phyloP scores from a whole-genome alignment of 2,888 invertebrate genomes.

The Mimachlamys varia region DNA sequence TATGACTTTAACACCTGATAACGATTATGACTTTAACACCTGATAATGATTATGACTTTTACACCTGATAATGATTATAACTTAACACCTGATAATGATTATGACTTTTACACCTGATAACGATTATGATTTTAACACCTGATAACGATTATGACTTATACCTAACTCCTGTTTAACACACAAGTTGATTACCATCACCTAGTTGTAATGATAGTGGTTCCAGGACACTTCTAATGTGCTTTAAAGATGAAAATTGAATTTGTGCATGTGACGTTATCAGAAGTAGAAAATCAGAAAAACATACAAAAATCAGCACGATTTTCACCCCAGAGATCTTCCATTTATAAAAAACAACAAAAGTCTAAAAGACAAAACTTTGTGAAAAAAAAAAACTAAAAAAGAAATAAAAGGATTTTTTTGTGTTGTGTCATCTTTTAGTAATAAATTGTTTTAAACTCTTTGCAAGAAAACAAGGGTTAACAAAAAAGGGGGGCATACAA shows the following conservation, averaged over 20 bases:
- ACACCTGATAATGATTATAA: no score
- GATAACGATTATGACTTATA: no score
- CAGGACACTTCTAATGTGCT: constrained; percentile 15
- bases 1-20: no score
- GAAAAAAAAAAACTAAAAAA: neutral
- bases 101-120: no score
- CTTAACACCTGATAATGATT: no score
- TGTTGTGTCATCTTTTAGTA: no score
- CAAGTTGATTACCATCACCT: no score
- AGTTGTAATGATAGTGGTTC: neutral
- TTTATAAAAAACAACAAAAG: neutral
- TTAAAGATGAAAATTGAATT: neutral
- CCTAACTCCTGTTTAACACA: no score
- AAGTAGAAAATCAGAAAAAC: constrained; percentile 14
- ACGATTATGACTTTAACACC: no score
- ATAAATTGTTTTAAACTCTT: neutral
- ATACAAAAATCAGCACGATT: neutral
- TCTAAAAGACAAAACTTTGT: neutral
- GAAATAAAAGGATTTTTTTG: neutral
- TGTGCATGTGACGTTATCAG: constrained; percentile 27
- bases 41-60: no score
- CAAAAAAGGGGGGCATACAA: neutral
- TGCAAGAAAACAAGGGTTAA: neutral
- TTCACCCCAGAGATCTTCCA: neutral
- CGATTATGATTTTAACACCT: no score